phyloP scores from a whole-genome alignment of 2,888 invertebrate species.

The Sisyra terminalis region DNA sequence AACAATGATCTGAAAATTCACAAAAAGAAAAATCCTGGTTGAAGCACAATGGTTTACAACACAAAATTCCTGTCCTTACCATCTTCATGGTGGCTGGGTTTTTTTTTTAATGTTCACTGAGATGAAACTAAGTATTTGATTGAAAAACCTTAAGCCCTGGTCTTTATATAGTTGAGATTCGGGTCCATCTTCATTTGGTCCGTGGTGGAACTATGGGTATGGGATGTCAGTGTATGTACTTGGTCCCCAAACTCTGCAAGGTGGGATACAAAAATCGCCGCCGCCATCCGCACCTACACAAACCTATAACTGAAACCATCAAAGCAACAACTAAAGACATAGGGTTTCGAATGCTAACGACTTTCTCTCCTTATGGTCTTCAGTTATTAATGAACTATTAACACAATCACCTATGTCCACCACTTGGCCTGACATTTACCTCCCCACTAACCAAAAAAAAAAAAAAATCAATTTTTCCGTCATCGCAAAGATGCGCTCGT shows the following conservation, averaged over 20 bases:
- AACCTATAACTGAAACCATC: no score
- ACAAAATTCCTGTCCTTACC: not conserved
- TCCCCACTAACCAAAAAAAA: no score
- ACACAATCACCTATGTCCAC: no score
- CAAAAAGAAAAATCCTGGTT: slow-evolving; percentile 1
- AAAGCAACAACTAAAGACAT: no score
- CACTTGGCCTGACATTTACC: no score
- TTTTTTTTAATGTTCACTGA: not conserved
- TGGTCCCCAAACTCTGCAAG: not conserved
- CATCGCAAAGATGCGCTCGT: no score
- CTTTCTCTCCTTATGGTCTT: no score
- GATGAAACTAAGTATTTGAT: not conserved
- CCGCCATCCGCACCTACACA: no score
- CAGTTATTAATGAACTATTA: no score
- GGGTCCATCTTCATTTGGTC: not conserved
- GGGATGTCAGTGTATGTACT: not conserved
- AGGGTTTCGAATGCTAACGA: no score
- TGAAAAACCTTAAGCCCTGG: not conserved
- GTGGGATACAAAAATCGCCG: no score
- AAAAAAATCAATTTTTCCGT: no score
- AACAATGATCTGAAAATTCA: slow-evolving; percentile 12
- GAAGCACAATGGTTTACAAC: not conserved
- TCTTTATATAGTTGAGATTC: not conserved
- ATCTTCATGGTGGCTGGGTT: not conserved
- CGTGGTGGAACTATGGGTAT: not conserved